Percentiles rank a stretch among this genome's conserved stretches.
phyloP scores from a whole-genome alignment of 2,888 invertebrate genomes.

The Baronia brevicornis region DNA sequence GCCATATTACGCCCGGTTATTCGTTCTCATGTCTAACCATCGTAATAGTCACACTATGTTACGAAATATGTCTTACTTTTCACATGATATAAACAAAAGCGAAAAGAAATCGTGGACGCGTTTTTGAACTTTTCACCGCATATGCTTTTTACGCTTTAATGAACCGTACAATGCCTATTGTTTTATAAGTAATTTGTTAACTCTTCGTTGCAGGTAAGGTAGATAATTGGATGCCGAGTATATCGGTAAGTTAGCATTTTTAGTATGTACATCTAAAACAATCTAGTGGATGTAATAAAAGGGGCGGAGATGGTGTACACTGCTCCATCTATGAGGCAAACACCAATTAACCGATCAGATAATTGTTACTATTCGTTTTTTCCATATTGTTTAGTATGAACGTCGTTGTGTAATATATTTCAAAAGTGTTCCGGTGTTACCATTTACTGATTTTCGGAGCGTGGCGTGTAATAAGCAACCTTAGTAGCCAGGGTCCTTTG shows the following conservation, averaged over 20 bases:
- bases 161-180: slow-evolving; percentile 18
- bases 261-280: slow-evolving; percentile 11
- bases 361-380: slow-evolving; percentile 64
- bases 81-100: slow-evolving; percentile 29
- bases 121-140: slow-evolving; percentile 36
- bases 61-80: slow-evolving; percentile 38
- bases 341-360: slow-evolving; percentile 71
- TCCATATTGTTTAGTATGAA: slow-evolving; percentile 70
- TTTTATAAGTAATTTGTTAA: slow-evolving; percentile 21
- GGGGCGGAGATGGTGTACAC: slow-evolving; percentile 7
- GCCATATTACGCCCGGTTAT: slow-evolving; percentile 46
- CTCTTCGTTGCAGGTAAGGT: slow-evolving; percentile 62
- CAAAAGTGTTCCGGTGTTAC: slow-evolving; percentile 70
- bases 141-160: slow-evolving; percentile 11
- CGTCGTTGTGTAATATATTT: slow-evolving; percentile 64
- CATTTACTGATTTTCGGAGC: slow-evolving; percentile 74
- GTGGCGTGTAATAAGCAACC: slow-evolving; percentile 73
- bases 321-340: slow-evolving; percentile 50
- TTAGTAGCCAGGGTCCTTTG: slow-evolving; percentile 73
- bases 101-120: slow-evolving; percentile 26
- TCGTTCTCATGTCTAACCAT: slow-evolving; percentile 48
- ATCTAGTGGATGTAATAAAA: slow-evolving; percentile 9
- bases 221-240: slow-evolving; percentile 19
- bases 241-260: slow-evolving; percentile 34
- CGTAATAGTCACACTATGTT: slow-evolving; percentile 52